Conservation (phyloP, 1,140 invertebrate species). For the Caerostris darwini region DNA sequence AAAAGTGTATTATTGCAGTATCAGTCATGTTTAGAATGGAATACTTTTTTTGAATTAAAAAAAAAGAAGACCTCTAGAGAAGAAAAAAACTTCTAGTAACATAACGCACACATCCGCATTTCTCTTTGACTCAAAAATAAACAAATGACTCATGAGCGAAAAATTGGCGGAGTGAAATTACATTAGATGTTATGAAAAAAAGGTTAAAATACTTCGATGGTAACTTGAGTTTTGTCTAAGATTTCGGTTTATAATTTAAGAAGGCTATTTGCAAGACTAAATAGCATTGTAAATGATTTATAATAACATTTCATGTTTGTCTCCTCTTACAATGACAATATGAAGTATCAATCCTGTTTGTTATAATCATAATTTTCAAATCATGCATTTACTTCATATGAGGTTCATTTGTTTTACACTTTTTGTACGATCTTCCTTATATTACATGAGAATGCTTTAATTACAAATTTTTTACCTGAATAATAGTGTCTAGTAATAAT, state of each 20-base stretch:
- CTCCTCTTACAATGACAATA: not conserved
- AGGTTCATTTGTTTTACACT: not conserved
- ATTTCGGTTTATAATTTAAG: not conserved
- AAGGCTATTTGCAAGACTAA: not conserved
- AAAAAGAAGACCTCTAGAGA: not conserved
- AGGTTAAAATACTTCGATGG: not conserved
- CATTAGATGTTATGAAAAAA: not conserved
- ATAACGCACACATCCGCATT: not conserved
- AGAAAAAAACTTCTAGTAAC: not conserved
- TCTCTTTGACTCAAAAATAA: not conserved
- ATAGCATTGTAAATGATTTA: not conserved
- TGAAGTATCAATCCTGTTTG: not conserved
- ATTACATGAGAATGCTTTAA: too few relatives aligned
- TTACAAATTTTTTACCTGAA: too few relatives aligned
- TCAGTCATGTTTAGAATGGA: not conserved
- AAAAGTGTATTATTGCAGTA: not conserved
- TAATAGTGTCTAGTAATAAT: too few relatives aligned
- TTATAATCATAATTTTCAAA: not conserved
- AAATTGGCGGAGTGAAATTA: slow-evolving; percentile 10
- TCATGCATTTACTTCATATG: not conserved
- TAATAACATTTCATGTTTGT: not conserved
- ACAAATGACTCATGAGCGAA: slow-evolving; percentile 11
- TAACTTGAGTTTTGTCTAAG: not conserved
- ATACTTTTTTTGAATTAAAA: not conserved
- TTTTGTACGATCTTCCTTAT: too few relatives aligned